Percentiles rank a stretch among this genome's conserved stretches.
Conservation (phyloP, 2,888 invertebrate genomes). For the Byasa hedistus region DNA sequence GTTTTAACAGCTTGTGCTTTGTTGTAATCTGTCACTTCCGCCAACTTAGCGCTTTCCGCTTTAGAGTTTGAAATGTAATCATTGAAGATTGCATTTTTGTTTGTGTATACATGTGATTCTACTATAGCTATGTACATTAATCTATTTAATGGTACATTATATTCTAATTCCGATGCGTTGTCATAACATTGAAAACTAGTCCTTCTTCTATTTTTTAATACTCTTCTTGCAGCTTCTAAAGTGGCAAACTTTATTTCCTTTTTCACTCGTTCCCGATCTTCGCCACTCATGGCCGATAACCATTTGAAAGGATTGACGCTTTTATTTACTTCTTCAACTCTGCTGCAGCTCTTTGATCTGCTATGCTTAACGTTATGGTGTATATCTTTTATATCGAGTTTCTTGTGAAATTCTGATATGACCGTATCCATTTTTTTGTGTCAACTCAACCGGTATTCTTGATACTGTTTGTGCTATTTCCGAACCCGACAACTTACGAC, state of each 20-base stretch:
- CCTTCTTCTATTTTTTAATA: conserved; percentile 2
- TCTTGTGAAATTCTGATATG: conserved; percentile 64
- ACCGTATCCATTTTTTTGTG: conserved; percentile 65
- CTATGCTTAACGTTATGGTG: conserved; percentile 34
- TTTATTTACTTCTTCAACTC: conserved; percentile 50
- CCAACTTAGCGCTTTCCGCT: neutral
- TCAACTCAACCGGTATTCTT: conserved; percentile 59
- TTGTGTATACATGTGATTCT: conserved; percentile 71
- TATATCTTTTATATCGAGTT: conserved; percentile 49
- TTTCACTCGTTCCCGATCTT: conserved; percentile 26
- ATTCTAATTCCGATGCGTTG: neutral
- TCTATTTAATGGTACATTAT: neutral
- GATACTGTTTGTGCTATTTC: conserved; percentile 67
- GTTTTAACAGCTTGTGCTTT: neutral
- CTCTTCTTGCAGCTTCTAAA: conserved; percentile 20
- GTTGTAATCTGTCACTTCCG: conserved; percentile 3
- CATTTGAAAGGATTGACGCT: conserved; percentile 57
- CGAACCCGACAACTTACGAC: conserved; percentile 48
- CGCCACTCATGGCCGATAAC: conserved; percentile 49
- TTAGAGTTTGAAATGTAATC: conserved; percentile 41
- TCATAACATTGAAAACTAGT: neutral
- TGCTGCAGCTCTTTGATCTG: conserved; percentile 56
- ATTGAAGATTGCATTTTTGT: conserved; percentile 63
- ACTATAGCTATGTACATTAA: conserved; percentile 64
- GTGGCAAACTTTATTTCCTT: conserved; percentile 42